Base-by-base conservation (phyloP, 2,113 vertebrate species). In the Recurvirostra avosetta region DNA sequence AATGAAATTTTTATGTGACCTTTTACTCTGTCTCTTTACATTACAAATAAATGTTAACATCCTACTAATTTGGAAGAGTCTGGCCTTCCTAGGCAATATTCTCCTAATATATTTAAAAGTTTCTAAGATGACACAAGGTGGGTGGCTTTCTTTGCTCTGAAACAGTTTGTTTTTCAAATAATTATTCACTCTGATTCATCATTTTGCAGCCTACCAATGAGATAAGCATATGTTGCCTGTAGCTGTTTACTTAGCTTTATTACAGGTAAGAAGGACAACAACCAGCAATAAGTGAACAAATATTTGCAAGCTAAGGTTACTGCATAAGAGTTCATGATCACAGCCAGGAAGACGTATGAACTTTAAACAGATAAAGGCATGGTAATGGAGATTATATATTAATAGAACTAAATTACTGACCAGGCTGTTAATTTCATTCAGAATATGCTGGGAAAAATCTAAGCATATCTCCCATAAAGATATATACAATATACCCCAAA, bases 171-270 rank as follows among this genome's bases (percentile, higher is more conserved):
- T 97, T 97, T 90, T 72, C 77, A 67, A 89, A 94, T 84, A 97
- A 76, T 96, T 88, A 96, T 74, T 78, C 79, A 91, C 63, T 96
- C 81, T 93, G 87, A 96, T 74, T 96, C 88, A 93, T 67, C 83
- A 36, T 89, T 95, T 90, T 90, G 88, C 88, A 93, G 90, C 56
- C 89, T 94, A 71, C 59, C 75, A 78, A 87, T 19, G 15, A 86
- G 76, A 94, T 71, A 92, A 92, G 74, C 58, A 70, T 32, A 40
- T 71, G 55, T 27, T 96, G 83, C 73, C 75, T 88, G 65, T 62
- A 95, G 55, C 36, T 82, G 82, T 94, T 97, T 95, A 96, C 90
- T 95, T 96, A 92, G 58, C 18, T 97, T 97, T 97, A 96, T 97
- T 88, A 82, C 79, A 92, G 86, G 73, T 92, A 95, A 88, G 80